Percentiles rank a stretch among this genome's conserved stretches.
These are phyloP conservation scores for Zeuzera pyrina DNA, from an alignment of 2,888 invertebrate genomes.

Conservation along the genomic window DNA sequence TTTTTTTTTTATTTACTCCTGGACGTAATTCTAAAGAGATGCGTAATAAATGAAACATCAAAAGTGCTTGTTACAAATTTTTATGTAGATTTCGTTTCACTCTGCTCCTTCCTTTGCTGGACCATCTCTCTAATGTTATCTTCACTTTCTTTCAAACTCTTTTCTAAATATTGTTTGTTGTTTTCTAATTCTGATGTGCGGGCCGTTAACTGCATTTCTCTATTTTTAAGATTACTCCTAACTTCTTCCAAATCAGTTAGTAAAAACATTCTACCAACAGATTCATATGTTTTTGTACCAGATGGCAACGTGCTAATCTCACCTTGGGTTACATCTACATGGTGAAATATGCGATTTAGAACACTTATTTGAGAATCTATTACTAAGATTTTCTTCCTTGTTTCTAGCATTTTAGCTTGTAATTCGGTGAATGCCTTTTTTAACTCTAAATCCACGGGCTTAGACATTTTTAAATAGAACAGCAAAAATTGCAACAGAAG, in stretches of 20 bases:
- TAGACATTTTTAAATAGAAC: constrained; percentile 44
- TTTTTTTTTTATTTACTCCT: too few species aligned
- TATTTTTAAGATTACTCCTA: constrained; percentile 75
- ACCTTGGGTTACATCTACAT: constrained; percentile 80
- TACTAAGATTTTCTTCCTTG: constrained; percentile 83
- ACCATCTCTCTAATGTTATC: constrained; percentile 89
- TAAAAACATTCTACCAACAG: constrained; percentile 89
- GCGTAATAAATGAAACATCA: too few species aligned
- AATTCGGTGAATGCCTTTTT: constrained; percentile 86
- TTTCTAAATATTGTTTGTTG: constrained; percentile 85
- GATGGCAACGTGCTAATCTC: constrained; percentile 75
- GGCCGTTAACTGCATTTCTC: constrained; percentile 70
- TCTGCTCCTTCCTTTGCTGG: constrained; percentile 74
- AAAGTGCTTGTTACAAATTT: too few species aligned
- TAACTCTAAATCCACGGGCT: constrained; percentile 71
- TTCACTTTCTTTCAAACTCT: constrained; percentile 87
- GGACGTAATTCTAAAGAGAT: too few species aligned
- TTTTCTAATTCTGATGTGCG: constrained; percentile 82
- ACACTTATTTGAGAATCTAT: constrained; percentile 85
- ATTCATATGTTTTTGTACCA: constrained; percentile 82
- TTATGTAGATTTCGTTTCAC: constrained; percentile 25
- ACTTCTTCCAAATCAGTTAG: constrained; percentile 78
- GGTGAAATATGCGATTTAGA: constrained; percentile 77
- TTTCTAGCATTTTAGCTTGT: constrained; percentile 86
- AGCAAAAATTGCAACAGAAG: too few species aligned